Percentiles rank a stretch among this genome's conserved stretches.
Conservation (phyloP, 1,140 invertebrate genomes). For the Diachasma alloeum region DNA sequence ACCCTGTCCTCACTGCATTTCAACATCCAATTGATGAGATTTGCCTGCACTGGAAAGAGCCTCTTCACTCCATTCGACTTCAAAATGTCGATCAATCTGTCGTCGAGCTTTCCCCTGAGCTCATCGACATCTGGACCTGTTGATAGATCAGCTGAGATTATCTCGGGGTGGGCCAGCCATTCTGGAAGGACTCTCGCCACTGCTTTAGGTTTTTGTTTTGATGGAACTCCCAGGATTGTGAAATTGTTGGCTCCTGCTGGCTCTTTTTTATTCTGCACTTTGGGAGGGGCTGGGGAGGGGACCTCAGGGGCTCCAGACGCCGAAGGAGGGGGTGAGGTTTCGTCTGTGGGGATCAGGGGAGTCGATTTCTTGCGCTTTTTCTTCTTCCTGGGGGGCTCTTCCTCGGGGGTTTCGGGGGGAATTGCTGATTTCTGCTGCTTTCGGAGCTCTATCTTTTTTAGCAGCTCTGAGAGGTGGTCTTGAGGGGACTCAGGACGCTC, state of each 20-base stretch:
- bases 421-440: constrained; percentile 53
- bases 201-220: constrained; percentile 48
- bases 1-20: constrained; percentile 68
- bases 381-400: constrained; percentile 41
- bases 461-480: constrained; percentile 67
- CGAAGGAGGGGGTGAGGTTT: background rate
- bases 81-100: constrained; percentile 71
- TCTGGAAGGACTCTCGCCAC: constrained; percentile 81
- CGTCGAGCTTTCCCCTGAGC: constrained; percentile 70
- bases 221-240: constrained; percentile 48
- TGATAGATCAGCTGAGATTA: constrained; percentile 77
- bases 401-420: background rate
- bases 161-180: constrained; percentile 84
- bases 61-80: constrained; percentile 77
- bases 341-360: background rate
- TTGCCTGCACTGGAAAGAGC: constrained; percentile 89
- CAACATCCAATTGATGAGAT: constrained; percentile 84
- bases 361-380: constrained; percentile 37
- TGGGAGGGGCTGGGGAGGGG: background rate
- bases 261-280: background rate
- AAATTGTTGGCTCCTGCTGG: constrained; percentile 39
- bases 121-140: constrained; percentile 69
- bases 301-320: background rate
- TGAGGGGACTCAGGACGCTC: constrained; percentile 12
- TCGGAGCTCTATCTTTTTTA: constrained; percentile 69